phyloP scores from a whole-genome alignment of 1,140 invertebrate species.

The Meloidogyne floridensis region DNA sequence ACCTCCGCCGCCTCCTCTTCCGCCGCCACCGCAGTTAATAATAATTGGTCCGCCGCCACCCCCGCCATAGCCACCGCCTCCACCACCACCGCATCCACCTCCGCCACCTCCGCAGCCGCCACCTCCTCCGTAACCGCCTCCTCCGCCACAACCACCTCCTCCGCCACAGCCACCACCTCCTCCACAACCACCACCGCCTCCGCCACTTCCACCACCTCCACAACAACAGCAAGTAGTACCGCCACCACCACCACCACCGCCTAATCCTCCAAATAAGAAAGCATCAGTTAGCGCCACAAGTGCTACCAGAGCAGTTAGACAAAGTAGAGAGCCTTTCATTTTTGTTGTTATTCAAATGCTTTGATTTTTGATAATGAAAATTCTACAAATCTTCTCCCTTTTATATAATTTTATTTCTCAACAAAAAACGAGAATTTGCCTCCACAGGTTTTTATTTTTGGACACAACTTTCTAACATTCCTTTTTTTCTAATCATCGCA shows the following conservation, averaged over 20 bases:
- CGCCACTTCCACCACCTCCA: neutral
- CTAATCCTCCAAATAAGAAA: neutral
- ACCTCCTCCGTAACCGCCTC: neutral
- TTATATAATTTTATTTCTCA: no score
- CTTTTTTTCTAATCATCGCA: no score
- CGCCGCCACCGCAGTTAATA: neutral
- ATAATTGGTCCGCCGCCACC: neutral
- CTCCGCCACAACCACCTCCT: neutral
- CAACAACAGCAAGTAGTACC: neutral
- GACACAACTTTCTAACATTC: no score
- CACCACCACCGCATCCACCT: neutral
- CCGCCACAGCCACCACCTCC: neutral
- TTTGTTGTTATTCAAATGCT: no score
- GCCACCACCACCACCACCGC: neutral
- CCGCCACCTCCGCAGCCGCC: neutral
- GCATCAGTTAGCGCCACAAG: no score
- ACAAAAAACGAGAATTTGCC: no score
- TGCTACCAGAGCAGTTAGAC: no score
- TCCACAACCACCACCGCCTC: constrained; percentile 1
- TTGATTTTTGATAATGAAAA: no score
- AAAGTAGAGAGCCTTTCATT: no score
- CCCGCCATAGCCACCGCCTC: neutral
- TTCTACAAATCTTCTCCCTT: no score
- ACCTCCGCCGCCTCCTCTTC: constrained; percentile 9
- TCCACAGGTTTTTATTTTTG: no score